phyloP scores from a whole-genome alignment of 35 echinoderm and acorn worm genomes.

The Stichopus chloronotus region DNA sequence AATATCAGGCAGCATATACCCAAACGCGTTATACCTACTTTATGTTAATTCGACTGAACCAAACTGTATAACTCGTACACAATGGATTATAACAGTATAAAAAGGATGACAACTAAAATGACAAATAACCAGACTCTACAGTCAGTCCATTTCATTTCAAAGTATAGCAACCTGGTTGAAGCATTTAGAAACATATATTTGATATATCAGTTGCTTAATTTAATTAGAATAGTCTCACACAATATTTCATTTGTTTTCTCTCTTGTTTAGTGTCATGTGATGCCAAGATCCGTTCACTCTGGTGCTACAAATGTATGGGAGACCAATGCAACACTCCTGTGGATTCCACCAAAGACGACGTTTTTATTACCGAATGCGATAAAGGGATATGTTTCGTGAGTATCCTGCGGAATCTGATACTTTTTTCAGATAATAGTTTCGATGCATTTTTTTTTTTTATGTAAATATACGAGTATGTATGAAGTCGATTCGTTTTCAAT shows the following conservation, averaged over 20 bases:
- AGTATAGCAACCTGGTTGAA: too few relatives aligned
- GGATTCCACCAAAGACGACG: conserved; percentile 27
- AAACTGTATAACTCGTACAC: too few relatives aligned
- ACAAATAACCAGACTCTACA: too few relatives aligned
- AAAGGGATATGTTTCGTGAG: conserved; percentile 53
- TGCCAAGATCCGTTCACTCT: conserved; percentile 23
- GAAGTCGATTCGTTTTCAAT: neutral
- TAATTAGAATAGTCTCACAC: neutral
- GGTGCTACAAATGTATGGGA: conserved; percentile 58
- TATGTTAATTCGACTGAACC: too few relatives aligned
- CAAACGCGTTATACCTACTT: too few relatives aligned
- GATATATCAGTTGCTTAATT: too few relatives aligned
- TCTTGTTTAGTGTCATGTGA: neutral
- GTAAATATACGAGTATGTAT: neutral
- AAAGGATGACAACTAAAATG: too few relatives aligned
- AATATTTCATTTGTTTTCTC: neutral
- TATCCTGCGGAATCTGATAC: neutral
- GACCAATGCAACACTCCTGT: conserved; percentile 38
- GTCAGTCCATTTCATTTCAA: too few relatives aligned
- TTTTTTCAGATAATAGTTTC: neutral
- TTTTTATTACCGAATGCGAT: conserved; percentile 49
- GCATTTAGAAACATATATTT: too few relatives aligned
- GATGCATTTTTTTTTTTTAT: neutral
- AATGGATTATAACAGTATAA: too few relatives aligned
- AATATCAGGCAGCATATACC: too few relatives aligned